Evolutionary conservation across 2,888 invertebrate species (phyloP), one percentile per base, ranked within the genome.

Genomic region (Thereva nobilitata): DNA sequence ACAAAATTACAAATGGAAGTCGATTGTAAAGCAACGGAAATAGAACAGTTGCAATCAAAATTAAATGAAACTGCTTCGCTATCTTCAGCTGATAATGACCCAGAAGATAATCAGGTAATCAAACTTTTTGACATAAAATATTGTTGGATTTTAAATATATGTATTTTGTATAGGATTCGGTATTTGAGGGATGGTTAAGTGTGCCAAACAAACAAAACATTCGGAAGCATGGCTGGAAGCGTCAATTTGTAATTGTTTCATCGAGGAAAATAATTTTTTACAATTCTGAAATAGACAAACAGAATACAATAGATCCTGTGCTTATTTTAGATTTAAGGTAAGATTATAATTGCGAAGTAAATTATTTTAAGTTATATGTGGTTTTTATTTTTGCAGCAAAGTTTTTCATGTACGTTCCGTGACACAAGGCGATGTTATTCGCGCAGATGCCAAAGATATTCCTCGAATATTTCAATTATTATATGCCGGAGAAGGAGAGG

Each of bases 321-420:
- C 89, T 97, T 81, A 95, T 97, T 76, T 84, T 98, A 76, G 97
- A 98, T 86, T 87, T 98, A 79, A 95, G 93, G 94, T 95, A 76
- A 82, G 86, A 79, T 10, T 9, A n/a, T n/a, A 40, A 37, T 44
- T 44, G 47, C 49, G 3, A 38, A 49, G 49, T 35, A 37, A 54
- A 55, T 23, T 50, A 52, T 57, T n/a, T 59, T 35, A n/a, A 35
- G 42, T 45, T 34, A 47, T 61, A 52, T 67, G 1, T 64, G 12
- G 23, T 65, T 56, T 53, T 52, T 12, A 23, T 8, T 64, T 64
- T 68, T 80, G 9, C 84, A 95, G 97, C 84, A 97, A 98, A 87
- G 92, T 99, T 79, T 98, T 97, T 85, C 97, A 98, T 84, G 98
- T 98, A 74, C 90, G 98, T 72, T 93, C 95, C 70, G 98, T 99